phyloP scores from a whole-genome alignment of 2,113 vertebrate species.

The Prunella fulvescens region DNA sequence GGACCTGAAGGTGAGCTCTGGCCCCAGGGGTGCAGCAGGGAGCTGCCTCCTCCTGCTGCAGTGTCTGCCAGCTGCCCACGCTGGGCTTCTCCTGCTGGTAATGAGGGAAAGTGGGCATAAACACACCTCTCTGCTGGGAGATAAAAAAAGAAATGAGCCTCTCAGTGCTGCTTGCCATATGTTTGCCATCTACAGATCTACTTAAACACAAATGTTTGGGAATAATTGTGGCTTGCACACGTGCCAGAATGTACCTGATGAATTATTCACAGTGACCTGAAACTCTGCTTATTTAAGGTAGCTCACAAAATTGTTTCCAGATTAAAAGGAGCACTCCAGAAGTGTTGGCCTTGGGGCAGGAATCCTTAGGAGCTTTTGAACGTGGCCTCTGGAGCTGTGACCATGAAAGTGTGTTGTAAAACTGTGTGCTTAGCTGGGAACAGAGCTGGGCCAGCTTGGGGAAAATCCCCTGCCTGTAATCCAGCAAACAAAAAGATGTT shows the following conservation, averaged over 20 bases:
- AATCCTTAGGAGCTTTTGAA: background rate
- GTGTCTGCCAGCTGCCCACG: background rate
- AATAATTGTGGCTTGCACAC: background rate
- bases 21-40: background rate
- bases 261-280: background rate
- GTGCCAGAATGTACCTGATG: background rate
- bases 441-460: background rate
- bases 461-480: background rate
- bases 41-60: fast-evolving
- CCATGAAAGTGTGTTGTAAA: background rate
- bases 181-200: background rate
- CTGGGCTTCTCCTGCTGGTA: background rate
- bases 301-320: background rate
- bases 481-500: background rate
- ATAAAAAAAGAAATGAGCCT: background rate
- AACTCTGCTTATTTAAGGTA: background rate
- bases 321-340: background rate
- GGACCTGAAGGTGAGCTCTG: constrained; percentile 87
- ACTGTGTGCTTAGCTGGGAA: background rate
- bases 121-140: background rate
- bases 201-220: background rate
- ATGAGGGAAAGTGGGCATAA: background rate
- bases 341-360: background rate
- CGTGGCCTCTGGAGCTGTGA: background rate
- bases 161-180: background rate